Base-by-base conservation (phyloP, 2,888 invertebrate genomes). In the Eristalis tenax region DNA sequence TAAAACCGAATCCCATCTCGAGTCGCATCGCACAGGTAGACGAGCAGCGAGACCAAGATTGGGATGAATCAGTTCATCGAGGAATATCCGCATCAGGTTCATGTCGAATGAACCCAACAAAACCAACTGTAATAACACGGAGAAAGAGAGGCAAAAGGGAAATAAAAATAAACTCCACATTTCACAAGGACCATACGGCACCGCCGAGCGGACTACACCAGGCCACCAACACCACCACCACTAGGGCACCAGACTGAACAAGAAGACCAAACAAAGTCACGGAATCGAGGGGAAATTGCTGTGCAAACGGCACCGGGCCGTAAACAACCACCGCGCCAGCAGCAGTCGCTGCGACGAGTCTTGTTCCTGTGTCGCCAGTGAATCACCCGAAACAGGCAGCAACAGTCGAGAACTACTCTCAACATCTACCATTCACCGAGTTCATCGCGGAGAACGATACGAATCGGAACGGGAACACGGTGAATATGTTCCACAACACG, bases 401-500 rank as follows among this genome's bases (percentile, higher is more conserved):
- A 26, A 26, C 26, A 32, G 32, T 10, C 28, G 28, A 28, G 28
- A 4, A 15, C 13, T 63, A 56, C 83, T 83, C 64, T 56, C 32
- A 50, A 15, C 35, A 22, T 76, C 68, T 73, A 76, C 71, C 13
- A 35, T 84, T 84, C 79, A 84, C 43, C 18, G 5, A 18, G 32
- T 22, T 32, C 5, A 65, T 64, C n/a, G 13, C 57, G 70, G 81
- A 81, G 73, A 81, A 73, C 70, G 78, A 57, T 71, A 83, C 83
- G 74, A 75, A 68, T 38, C 40, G 86, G 86, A 43, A 86, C 50
- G 26, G 78, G 65, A 83, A 83, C 82, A 66, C 40, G 28, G 15
- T 35, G 69, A 63, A 76, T 69, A 74, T 38, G 73, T 76, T 85
- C 85, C 85, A 85, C 85, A 83, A 18, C 13, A 38, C n/a, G n/a